A percentile compares a stretch with the other conserved stretches of the same genome.
Evolutionary conservation across 2,113 vertebrate genomes (phyloP).

Genomic region (Campylorhamphus procurvoides): DNA sequence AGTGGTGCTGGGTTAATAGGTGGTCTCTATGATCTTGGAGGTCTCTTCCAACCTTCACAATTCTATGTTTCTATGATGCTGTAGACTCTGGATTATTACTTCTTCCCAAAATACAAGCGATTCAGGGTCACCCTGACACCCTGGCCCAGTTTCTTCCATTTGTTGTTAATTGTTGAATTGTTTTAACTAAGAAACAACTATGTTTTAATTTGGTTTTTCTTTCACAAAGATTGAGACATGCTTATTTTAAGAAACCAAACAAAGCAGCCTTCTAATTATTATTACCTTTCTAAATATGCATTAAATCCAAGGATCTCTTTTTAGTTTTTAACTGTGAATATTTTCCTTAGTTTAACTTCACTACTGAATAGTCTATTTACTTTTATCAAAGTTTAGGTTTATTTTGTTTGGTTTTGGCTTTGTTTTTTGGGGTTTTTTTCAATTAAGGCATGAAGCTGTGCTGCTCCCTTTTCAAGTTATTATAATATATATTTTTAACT

Average conservation of each 20-base stretch:
- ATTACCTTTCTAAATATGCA: background rate
- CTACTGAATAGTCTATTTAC: background rate
- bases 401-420: background rate
- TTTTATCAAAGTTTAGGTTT: background rate
- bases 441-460: slow-evolving; percentile 26
- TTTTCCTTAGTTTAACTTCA: slow-evolving; percentile 11
- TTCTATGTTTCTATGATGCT: background rate
- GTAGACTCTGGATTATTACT: background rate
- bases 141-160: background rate
- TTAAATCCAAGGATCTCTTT: slow-evolving; percentile 1
- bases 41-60: background rate
- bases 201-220: background rate
- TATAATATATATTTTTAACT: slow-evolving; percentile 67
- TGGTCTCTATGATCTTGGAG: background rate
- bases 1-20: background rate
- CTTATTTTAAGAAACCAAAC: background rate
- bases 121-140: background rate
- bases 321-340: background rate
- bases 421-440: background rate
- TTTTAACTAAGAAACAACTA: background rate
- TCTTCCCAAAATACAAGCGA: background rate
- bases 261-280: background rate
- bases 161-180: background rate
- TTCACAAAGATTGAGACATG: background rate
- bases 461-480: slow-evolving; percentile 33